Evolutionary conservation across 2,797 vertebrate species (phyloP).

Genomic region (Sebastes wilsoni): DNA sequence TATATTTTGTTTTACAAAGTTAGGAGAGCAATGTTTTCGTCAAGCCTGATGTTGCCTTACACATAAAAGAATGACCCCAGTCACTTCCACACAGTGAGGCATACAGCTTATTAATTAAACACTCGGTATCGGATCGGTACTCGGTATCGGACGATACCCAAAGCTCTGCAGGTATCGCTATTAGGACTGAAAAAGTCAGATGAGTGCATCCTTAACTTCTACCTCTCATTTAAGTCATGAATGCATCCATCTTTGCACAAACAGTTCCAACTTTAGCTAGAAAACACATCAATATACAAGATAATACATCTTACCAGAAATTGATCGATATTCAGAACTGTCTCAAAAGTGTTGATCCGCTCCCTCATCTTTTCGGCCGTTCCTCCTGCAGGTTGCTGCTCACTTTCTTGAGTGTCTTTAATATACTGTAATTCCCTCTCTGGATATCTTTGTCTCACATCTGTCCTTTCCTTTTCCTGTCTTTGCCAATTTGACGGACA

Average conservation of each 20-base stretch:
- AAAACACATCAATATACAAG: not conserved
- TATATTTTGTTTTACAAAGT: no score
- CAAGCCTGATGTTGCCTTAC: no score
- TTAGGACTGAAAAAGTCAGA: no score
- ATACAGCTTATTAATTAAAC: no score
- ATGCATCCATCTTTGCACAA: not conserved
- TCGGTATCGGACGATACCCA: no score
- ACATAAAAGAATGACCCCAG: no score
- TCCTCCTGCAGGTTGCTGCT: constrained; percentile 19
- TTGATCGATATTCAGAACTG: constrained; percentile 82
- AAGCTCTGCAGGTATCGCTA: no score
- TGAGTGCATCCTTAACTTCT: not conserved
- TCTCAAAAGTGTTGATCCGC: constrained; percentile 83
- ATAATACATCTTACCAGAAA: constrained; percentile 78
- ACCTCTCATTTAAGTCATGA: not conserved
- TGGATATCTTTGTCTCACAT: constrained; percentile 57
- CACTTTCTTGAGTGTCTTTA: constrained; percentile 19
- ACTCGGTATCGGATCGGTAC: no score
- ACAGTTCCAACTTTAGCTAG: not conserved
- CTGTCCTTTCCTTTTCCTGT: constrained; percentile 59
- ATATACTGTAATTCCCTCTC: constrained; percentile 23
- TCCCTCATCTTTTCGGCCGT: constrained; percentile 66
- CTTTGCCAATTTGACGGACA: constrained; percentile 44
- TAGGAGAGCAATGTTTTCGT: no score
- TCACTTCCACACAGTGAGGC: no score